Evolutionary conservation across 1,140 invertebrate genomes (phyloP).

Genomic region (Coelopa frigida): DNA sequence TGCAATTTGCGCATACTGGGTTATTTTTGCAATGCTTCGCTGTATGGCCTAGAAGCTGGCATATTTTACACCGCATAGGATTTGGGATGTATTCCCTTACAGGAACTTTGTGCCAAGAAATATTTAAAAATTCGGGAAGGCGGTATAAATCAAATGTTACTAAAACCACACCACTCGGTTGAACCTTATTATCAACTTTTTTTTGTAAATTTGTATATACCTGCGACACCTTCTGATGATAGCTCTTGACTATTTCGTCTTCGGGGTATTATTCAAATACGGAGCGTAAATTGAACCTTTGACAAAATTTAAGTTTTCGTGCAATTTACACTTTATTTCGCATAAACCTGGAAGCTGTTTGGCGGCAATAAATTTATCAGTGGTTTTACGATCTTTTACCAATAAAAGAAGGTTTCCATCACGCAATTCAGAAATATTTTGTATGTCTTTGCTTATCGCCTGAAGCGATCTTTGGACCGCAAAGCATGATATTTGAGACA

Average conservation of each 20-base stretch:
- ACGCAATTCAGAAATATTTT: no score
- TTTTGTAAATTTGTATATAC: conserved; percentile 4
- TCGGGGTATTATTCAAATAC: not conserved
- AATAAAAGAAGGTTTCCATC: not conserved
- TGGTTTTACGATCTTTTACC: not conserved
- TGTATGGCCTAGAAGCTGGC: not conserved
- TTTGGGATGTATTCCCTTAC: conserved; percentile 4
- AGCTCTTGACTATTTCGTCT: conserved; percentile 1
- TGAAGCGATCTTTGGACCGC: no score
- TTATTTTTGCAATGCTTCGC: not conserved
- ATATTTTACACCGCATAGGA: no score
- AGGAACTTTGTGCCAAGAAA: not conserved
- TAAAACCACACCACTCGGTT: not conserved
- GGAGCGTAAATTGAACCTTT: conserved; percentile 2
- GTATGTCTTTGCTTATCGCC: conserved; percentile 1
- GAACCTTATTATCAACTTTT: not conserved
- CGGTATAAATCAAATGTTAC: no score
- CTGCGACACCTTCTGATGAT: not conserved
- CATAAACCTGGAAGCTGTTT: conserved; percentile 1
- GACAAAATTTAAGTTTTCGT: not conserved
- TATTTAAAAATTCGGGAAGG: not conserved
- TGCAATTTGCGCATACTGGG: not conserved
- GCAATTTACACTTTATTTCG: conserved; percentile 1
- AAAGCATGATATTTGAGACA: no score
- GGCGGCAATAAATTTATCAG: no score